Evolutionary conservation across 2,888 invertebrate genomes (phyloP), one percentile per base, ranked within the genome.

Genomic region (Oligia strigilis): DNA sequence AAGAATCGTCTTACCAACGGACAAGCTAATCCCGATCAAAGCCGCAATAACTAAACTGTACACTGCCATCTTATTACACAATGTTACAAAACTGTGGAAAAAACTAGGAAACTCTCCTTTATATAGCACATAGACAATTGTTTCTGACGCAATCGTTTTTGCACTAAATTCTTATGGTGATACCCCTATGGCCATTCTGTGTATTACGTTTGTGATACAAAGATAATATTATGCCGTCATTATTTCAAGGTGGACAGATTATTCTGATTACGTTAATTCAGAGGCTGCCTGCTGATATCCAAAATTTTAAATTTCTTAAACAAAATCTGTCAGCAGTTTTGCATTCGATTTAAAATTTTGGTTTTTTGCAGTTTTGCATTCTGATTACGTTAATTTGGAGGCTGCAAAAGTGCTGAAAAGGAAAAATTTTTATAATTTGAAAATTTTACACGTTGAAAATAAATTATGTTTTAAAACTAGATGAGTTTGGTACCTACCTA

Each of bases 141-240:
- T 65, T 72, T 76, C 81, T 91, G 88, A 90, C 89, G 89, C 87
- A 90, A 87, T 86, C 71, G 80, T 36, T 83, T 87, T 73, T 92
- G 93, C 65, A 81, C 93, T 93, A 93, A 93, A 93, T 93, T 93
- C 82, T 89, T 91, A 92, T 92, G 93, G 52, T 90, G 92, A 93
- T 92, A 93, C 93, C 93, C 93, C 86, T 92, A 93, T 93, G 55
- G 11, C 36, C 75, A n/a, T 4, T 72, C 69, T 13, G 2, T 74
- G 66, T 55, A 36, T 81, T 85, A 84, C 85, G 78, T 78, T 43
- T 14, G 40, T 60, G 55, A 52, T 67, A 66, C 49, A 60, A 13
- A 73, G 60, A 46, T 78, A 72, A 81, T 40, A 43, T 65, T 1
- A 76, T 78, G 13, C 14, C 84, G 72, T 81, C 72, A 86, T 17